Base-by-base conservation (phyloP, 2,888 invertebrate species). In the Agrochola macilenta region DNA sequence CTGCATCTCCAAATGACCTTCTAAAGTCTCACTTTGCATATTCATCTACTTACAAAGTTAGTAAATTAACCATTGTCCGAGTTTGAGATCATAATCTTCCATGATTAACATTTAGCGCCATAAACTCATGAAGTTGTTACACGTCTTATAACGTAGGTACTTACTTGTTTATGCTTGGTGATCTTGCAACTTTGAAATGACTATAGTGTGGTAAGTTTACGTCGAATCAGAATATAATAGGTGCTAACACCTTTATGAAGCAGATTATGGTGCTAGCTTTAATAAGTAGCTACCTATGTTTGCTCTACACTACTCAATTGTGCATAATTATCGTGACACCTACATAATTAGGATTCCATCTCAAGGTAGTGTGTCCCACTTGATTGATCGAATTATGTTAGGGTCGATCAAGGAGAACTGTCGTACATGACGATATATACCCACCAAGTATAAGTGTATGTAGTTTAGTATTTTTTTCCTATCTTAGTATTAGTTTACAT, bases 1-100 rank as follows among this genome's bases (percentile, higher is more conserved):
- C 92, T 95, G 94, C 94, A 95, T 94, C 90, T 92, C 35, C 0
- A 66, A 54, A 75, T 88, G 88, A 83, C 87, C 88, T 81, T 83
- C 85, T 83, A 78, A 74, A 84, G 78, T 65, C 68, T 68, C 70
- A 79, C 73, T 87, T 85, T 85, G 74, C 85, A 85, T 87, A 79
- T 71, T 85, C 76, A 76, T 79, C 78, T 80, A 80, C 61, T 61
- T 61, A 61, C 77, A 76, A 87, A 87, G 69, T 87, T 84, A 83
- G 77, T 83, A 84, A 85, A 83, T 87, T 85, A 85, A 79, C 74
- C 74, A 76, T 65, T 76, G 79, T 69, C 81, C 79, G 63, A 73
- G 78, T 71, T 72, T 65, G 52, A 78, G 86, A 82, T 82, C 79
- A 73, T 86, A 84, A 86, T 86, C 84, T 79, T 76, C 78, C 69